Evolutionary conservation across 2,888 invertebrate species (phyloP).

Genomic region (Synanthedon formicaeformis): DNA sequence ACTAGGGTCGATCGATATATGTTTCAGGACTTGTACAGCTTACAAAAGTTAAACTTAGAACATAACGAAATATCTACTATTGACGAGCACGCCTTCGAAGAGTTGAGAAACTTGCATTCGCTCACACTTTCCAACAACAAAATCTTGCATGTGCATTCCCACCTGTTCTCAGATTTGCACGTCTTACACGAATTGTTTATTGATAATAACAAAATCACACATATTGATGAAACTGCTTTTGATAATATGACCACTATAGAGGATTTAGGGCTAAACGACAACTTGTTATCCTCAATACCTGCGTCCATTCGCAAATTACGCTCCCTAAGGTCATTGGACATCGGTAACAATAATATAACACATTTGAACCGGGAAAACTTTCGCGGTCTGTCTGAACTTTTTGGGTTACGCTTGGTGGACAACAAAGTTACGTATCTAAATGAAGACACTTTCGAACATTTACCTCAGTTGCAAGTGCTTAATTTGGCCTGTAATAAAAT

Average conservation of each 20-base stretch:
- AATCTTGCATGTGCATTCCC: conserved; percentile 74
- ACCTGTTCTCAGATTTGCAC: conserved; percentile 78
- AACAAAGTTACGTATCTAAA: conserved; percentile 82
- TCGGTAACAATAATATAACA: conserved; percentile 84
- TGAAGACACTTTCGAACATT: conserved; percentile 78
- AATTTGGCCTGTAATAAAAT: conserved; percentile 86
- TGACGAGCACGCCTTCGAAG: conserved; percentile 79
- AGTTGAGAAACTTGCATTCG: conserved; percentile 81
- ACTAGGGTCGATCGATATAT: conserved; percentile 76
- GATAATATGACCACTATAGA: conserved; percentile 82
- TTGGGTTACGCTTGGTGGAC: conserved; percentile 82
- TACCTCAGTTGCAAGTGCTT: conserved; percentile 81
- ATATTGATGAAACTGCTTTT: conserved; percentile 77
- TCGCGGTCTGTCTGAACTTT: conserved; percentile 78
- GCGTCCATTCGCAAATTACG: conserved; percentile 75
- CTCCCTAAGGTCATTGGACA: conserved; percentile 80
- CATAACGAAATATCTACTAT: conserved; percentile 77
- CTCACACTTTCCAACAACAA: conserved; percentile 80
- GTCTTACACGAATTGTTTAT: conserved; percentile 79
- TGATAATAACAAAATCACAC: conserved; percentile 78
- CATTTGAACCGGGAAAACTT: conserved; percentile 79
- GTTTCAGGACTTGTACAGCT: conserved; percentile 79
- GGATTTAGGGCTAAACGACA: conserved; percentile 80
- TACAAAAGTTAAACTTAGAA: conserved; percentile 81
- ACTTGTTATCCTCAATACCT: conserved; percentile 76